Base-by-base conservation (phyloP, 2,113 vertebrate species). In the Xyliphius kryptos region DNA sequence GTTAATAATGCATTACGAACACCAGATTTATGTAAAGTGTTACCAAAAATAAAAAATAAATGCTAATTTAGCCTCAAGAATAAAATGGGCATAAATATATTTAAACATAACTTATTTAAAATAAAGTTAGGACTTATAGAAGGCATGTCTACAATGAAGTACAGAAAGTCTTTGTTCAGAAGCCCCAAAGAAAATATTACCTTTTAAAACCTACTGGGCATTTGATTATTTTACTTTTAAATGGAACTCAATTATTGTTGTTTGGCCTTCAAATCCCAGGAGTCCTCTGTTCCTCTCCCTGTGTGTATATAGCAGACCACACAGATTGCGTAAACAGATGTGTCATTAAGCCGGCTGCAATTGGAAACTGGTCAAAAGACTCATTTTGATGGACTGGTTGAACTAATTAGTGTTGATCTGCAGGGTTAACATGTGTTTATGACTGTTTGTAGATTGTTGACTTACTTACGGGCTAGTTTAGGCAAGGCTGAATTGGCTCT, bases 221-320 rank as follows among this genome's bases (percentile, higher is more conserved):
- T 62, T 80, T 77, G 69, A 81, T 82, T 84, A 76, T 84, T 87
- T 84, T 79, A 44, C 70, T 81, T 82, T 67, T 41, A 69, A 79
- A 78, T 69, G 14, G 71, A 72, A 48, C 66, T 72, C 72, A 70
- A 74, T 76, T 77, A 78, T 73, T 79, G 73, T 32, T 43, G 51
- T 47, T 21, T 53, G 61, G 37, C 58, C 69, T 21, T 75, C 63
- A 41, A 50, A 56, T 76, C 46, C 10, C 41, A 48, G 58, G 36
- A 47, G 47, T 16, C 26, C 21, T 66, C 19, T 56, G 32, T 36
- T 63, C 37, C 14, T 43, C 49, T 47, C 16, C 17, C 16, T 57
- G 44, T 70, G 57, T 69, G 63, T 71, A 71, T 65, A 67, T 9
- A 14, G 1, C 2, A 51, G 63, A 76, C 67, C 63, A 74, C 77